Percentiles rank a stretch among this genome's conserved stretches.
These are phyloP conservation scores for Anser cygnoides DNA, from an alignment of 2,113 vertebrate species.

Conservation along the genomic window DNA sequence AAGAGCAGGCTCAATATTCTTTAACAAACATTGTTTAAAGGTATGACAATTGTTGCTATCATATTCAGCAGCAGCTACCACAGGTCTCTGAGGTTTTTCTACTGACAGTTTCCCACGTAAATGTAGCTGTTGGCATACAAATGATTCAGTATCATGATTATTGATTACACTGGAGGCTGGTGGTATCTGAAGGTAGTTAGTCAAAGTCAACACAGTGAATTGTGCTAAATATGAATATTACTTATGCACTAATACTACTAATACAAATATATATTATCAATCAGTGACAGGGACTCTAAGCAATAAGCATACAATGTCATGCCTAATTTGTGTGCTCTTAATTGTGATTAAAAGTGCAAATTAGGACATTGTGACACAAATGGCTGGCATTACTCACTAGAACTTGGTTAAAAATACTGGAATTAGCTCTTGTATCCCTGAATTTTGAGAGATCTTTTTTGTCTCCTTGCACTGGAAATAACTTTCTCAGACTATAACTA, in stretches of 20 bases:
- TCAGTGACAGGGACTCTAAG: constrained; percentile 53
- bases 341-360: constrained; percentile 67
- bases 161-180: constrained; percentile 59
- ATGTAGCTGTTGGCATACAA: constrained; percentile 56
- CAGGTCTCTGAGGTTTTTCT: constrained; percentile 46
- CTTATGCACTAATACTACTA: constrained; percentile 57
- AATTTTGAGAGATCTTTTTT: background rate
- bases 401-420: background rate
- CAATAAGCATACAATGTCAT: constrained; percentile 50
- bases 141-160: constrained; percentile 59
- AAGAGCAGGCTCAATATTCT: background rate
- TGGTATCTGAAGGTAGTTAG: constrained; percentile 68
- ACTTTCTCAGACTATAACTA: background rate
- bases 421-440: background rate
- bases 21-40: constrained; percentile 42
- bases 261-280: constrained; percentile 65
- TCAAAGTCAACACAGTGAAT: constrained; percentile 65
- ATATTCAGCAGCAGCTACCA: constrained; percentile 39
- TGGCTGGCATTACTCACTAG: constrained; percentile 25
- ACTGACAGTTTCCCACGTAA: constrained; percentile 39
- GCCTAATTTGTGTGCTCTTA: constrained; percentile 60
- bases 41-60: constrained; percentile 41
- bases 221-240: constrained; percentile 67
- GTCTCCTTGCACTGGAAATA: background rate
- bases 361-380: constrained; percentile 39